Conservation (phyloP, 2,113 vertebrate species). For the Thamnophis sirtalis region DNA sequence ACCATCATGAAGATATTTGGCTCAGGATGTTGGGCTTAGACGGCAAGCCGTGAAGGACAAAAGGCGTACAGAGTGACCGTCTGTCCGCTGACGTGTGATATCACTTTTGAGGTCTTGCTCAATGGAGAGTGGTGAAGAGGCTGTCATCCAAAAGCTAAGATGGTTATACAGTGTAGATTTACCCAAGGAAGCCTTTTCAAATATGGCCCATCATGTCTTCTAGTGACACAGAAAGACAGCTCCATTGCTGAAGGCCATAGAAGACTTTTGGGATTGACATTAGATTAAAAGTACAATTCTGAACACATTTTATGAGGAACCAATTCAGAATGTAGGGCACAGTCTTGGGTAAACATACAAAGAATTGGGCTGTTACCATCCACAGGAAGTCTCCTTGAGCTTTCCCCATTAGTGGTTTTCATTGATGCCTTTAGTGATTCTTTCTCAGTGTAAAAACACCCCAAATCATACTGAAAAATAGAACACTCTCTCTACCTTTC, state of each 20-base stretch:
- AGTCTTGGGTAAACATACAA: neutral
- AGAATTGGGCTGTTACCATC: neutral
- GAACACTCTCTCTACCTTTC: neutral
- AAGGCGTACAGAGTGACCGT: neutral
- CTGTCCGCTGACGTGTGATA: neutral
- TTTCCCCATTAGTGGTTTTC: neutral
- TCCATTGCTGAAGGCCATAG: slow-evolving; percentile 4
- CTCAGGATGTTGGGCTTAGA: neutral
- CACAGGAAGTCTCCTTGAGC: neutral
- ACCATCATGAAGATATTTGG: slow-evolving; percentile 3
- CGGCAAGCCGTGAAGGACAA: neutral
- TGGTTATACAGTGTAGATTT: slow-evolving; percentile 3
- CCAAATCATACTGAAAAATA: neutral
- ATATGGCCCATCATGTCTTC: neutral
- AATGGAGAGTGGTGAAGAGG: neutral
- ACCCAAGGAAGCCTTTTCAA: slow-evolving; percentile 22
- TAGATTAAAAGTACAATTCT: neutral
- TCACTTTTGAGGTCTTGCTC: neutral
- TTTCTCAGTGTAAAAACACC: neutral
- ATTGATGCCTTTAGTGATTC: neutral
- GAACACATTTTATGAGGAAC: neutral
- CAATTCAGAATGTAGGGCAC: neutral
- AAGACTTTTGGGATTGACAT: neutral
- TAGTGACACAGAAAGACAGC: slow-evolving; percentile 13
- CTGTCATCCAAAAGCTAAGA: neutral